Percentiles rank a stretch among this genome's conserved stretches.
These are phyloP conservation scores for Belgica antarctica DNA, from an alignment of 2,888 invertebrate genomes.

Conservation along the genomic window DNA sequence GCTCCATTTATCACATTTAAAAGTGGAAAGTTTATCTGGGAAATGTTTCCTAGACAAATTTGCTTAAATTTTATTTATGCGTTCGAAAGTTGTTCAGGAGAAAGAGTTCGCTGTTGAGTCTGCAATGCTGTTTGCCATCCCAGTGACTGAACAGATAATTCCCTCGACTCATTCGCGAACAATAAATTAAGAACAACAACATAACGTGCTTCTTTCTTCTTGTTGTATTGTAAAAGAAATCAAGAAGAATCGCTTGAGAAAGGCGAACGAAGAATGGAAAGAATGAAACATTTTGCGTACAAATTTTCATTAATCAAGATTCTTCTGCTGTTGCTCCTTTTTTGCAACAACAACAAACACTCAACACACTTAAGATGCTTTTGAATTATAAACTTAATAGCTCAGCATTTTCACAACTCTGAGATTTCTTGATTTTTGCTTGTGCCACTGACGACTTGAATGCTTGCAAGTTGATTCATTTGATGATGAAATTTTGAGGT, in stretches of 20 bases:
- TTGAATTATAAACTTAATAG: constrained; percentile 38
- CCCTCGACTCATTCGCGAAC: constrained; percentile 37
- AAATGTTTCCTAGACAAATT: constrained; percentile 13
- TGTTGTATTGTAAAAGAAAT: background rate
- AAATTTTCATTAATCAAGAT: constrained; percentile 44
- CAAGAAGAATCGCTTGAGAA: background rate
- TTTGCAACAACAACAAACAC: constrained; percentile 5
- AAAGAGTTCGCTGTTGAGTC: background rate
- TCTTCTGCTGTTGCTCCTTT: constrained; percentile 34
- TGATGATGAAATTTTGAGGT: too few species aligned
- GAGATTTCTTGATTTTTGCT: constrained; percentile 3
- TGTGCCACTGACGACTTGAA: too few species aligned
- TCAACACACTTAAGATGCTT: constrained; percentile 5
- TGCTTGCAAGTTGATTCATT: too few species aligned
- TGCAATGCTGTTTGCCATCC: background rate
- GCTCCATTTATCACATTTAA: constrained; percentile 5
- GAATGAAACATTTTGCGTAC: constrained; percentile 30
- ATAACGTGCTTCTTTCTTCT: background rate
- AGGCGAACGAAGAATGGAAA: background rate
- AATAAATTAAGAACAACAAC: constrained; percentile 40
- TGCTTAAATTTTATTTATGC: constrained; percentile 18
- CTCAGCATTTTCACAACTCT: background rate
- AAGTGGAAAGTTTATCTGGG: background rate
- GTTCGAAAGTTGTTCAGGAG: background rate
- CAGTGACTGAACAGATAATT: constrained; percentile 30